Evolutionary conservation across 2,113 vertebrate species (phyloP).

Genomic region (Gambusia affinis): DNA sequence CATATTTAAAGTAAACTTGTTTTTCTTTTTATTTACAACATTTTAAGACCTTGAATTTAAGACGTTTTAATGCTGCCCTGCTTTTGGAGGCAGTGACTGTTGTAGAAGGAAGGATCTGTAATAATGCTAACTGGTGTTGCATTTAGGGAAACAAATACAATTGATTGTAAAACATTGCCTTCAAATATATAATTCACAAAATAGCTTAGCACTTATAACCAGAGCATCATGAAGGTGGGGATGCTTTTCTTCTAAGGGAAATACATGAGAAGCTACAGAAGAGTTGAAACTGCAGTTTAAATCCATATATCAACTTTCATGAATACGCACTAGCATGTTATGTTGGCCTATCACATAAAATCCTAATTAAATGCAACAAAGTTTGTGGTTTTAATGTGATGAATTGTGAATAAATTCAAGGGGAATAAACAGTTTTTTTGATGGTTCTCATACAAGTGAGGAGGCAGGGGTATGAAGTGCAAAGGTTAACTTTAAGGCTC

Average conservation of each 20-base stretch:
- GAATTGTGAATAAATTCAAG: background rate
- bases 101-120: no score
- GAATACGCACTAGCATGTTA: background rate
- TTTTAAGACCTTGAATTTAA: no score
- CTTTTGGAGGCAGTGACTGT: no score
- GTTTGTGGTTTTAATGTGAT: background rate
- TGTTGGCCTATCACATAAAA: background rate
- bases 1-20: no score
- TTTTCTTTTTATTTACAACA: no score
- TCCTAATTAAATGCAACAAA: background rate
- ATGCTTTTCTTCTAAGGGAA: no score
- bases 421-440: conserved; percentile 5
- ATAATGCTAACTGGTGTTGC: no score
- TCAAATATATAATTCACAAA: background rate
- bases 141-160: background rate
- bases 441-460: conserved; percentile 47
- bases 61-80: no score
- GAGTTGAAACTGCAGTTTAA: no score
- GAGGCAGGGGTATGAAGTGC: conserved; percentile 64
- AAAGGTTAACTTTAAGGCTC: conserved; percentile 41
- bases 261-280: no score
- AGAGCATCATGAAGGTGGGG: background rate
- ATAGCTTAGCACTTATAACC: background rate
- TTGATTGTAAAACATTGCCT: background rate
- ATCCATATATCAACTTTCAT: background rate